Evolutionary conservation across 2,113 vertebrate species (phyloP).

Genomic region (Colinus virginianus): DNA sequence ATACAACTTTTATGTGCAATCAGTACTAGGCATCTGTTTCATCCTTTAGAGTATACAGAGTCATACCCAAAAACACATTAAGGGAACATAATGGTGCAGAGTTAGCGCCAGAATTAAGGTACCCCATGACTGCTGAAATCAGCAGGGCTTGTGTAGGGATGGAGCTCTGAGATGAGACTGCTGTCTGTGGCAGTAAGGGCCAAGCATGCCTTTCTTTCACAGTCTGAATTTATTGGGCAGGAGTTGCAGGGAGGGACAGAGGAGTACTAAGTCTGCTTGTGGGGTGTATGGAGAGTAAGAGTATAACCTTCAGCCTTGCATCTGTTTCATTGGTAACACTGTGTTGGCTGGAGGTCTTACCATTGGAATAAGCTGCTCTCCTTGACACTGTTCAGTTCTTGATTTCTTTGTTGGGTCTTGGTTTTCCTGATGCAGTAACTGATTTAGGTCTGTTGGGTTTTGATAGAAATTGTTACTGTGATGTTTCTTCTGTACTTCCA

Average conservation of each 20-base stretch:
- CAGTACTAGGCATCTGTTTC: constrained; percentile 37
- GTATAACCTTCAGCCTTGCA: not conserved
- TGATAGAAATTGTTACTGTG: not conserved
- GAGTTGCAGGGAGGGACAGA: not conserved
- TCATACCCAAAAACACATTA: not conserved
- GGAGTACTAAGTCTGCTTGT: not conserved
- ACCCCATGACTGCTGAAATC: not conserved
- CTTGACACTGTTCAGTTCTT: not conserved
- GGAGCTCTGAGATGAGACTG: not conserved
- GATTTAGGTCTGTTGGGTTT: not conserved
- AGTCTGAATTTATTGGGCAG: not conserved
- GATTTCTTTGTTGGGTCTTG: not conserved
- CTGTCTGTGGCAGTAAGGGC: not conserved
- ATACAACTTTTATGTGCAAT: constrained; percentile 34
- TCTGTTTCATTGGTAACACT: not conserved
- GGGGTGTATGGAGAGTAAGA: not conserved
- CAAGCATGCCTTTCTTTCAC: not conserved
- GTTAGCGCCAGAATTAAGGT: not conserved
- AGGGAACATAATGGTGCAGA: not conserved
- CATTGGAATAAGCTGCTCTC: not conserved
- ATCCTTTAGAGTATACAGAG: not conserved
- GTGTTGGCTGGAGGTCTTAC: rapidly evolving
- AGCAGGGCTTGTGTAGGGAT: not conserved
- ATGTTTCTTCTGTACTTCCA: not conserved
- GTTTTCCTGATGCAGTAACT: not conserved